A percentile compares a stretch with the other conserved stretches of the same genome.
phyloP scores from a whole-genome alignment of 2,888 invertebrate genomes.

The Furcula furcula region DNA sequence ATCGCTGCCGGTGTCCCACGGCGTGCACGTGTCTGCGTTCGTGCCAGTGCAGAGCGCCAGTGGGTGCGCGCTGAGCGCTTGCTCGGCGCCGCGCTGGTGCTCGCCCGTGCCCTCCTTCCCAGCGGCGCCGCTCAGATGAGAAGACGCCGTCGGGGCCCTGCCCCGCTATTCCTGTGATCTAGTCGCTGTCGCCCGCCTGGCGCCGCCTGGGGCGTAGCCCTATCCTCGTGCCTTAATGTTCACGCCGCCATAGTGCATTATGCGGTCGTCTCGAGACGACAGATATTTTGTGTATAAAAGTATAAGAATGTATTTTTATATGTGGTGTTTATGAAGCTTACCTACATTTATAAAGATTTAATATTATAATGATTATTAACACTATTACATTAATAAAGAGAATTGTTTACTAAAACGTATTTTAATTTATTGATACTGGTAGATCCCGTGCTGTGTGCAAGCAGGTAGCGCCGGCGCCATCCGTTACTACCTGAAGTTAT shows the following conservation, averaged over 20 bases:
- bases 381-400: conserved; percentile 66
- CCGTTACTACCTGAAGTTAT: conserved; percentile 41
- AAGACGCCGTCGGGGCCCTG: conserved; percentile 58
- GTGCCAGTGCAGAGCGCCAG: conserved; percentile 71
- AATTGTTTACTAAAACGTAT: conserved; percentile 67
- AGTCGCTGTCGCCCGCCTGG: conserved; percentile 77
- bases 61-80: conserved; percentile 62
- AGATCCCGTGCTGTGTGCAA: conserved; percentile 9
- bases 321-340: conserved; percentile 74
- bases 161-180: conserved; percentile 75
- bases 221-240: conserved; percentile 75
- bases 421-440: conserved; percentile 41
- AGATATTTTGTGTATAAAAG: conserved; percentile 75
- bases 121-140: conserved; percentile 74
- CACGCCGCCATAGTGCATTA: conserved; percentile 80
- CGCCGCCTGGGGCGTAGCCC: conserved; percentile 79
- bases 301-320: conserved; percentile 79
- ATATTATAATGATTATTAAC: conserved; percentile 67
- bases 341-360: conserved; percentile 74
- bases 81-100: conserved; percentile 83
- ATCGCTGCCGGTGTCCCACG: conserved; percentile 57
- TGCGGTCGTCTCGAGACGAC: conserved; percentile 66
- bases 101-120: conserved; percentile 83
- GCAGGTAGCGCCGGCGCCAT: conserved; percentile 72
- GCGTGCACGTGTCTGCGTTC: conserved; percentile 71